Evolutionary conservation across 1,140 invertebrate genomes (phyloP), one percentile per base, ranked within the genome.

Genomic region (Drosophila rhopaloa): DNA sequence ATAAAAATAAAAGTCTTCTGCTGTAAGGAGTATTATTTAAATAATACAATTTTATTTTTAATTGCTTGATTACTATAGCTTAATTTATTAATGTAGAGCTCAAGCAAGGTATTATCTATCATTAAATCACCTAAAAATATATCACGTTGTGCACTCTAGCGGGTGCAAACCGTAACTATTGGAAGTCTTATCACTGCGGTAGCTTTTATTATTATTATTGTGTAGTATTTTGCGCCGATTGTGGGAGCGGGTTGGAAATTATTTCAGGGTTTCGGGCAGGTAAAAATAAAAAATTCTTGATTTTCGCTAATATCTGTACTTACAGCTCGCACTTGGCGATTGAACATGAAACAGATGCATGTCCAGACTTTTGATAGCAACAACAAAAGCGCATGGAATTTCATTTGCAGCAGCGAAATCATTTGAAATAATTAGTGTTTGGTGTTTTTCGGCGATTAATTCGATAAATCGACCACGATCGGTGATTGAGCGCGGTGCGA

Each of bases 401-500:
- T 97, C 97, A 98, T 98, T 95, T 98, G 97, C 95, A 98, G 95
- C 95, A 97, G 96, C 94, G 98, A 98, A 95, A 97, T 96, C 97
- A 98, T 98, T 63, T 40, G 60, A 35, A 60, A 43, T 27, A 13
- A 60, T 14, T 16, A 3, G 11, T 38, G 13, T 2, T 50, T 32
- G n/a, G 27, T 50, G 27, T 2, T 32, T 32, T 50, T 14, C 14
- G 27, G 3, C 59, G 58, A 62, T 41, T 41, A 24, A 62, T 59
- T 62, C 16, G 29, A 8, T 59, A 59, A 62, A 32, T 59, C 54
- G 27, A 24, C 38, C 27, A 35, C 27, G 38, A 62, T 60, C 60
- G 32, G 50, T 32, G 50, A 37, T 51, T 32, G 16, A 56, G 9
- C 54, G 59, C 53, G 53, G 50, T 14, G 54, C 54, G 16, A 59